Percentiles rank a stretch among this genome's conserved stretches.
Conservation (phyloP, 2,797 vertebrate genomes). For the Acrocephalus scirpaceus region DNA sequence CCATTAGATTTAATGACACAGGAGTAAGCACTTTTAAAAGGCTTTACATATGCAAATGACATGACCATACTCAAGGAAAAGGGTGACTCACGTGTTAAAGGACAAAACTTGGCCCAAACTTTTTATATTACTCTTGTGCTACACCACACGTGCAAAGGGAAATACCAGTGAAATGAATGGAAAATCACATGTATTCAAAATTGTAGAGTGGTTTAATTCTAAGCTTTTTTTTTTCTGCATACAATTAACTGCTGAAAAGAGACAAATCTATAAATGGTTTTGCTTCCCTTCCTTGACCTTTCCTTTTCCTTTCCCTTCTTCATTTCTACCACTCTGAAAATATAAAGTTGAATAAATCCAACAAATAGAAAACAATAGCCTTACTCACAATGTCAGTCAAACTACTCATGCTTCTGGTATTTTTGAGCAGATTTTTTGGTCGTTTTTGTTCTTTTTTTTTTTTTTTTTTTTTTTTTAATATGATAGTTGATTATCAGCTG, state of each 20-base stretch:
- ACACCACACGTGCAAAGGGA: accelerated
- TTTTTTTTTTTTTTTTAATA: not conserved
- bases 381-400: not conserved
- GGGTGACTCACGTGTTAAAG: accelerated
- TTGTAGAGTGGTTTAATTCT: not conserved
- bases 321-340: not conserved
- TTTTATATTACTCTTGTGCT: not conserved
- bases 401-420: not conserved
- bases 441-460: not conserved
- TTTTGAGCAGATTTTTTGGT: not conserved
- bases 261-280: not conserved
- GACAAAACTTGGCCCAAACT: not conserved
- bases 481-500: constrained; percentile 34
- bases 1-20: not conserved
- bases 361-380: not conserved
- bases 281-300: not conserved
- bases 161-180: not conserved
- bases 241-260: not conserved
- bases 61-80: not conserved
- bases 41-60: not conserved
- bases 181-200: not conserved
- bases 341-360: not conserved
- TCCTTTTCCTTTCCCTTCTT: not conserved
- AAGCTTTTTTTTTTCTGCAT: not conserved
- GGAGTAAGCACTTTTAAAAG: not conserved